phyloP scores from a whole-genome alignment of 2,797 vertebrate species.

The Zonotrichia albicollis region DNA sequence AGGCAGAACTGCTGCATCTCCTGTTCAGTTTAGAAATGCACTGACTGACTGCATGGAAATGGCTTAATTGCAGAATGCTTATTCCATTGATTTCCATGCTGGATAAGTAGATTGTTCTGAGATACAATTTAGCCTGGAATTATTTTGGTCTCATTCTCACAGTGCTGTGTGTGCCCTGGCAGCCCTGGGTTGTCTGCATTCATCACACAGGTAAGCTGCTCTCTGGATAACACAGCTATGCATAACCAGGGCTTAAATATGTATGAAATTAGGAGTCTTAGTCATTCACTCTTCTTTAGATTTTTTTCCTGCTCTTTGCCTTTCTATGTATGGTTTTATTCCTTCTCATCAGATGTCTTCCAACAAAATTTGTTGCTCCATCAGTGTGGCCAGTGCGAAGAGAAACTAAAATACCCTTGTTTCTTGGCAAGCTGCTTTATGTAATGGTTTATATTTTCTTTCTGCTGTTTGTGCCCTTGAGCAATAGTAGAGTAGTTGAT shows the following conservation, averaged over 20 bases:
- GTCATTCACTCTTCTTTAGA: neutral
- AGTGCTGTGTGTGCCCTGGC: neutral
- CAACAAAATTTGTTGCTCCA: neutral
- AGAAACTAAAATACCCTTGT: neutral
- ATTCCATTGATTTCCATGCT: neutral
- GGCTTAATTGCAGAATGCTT: neutral
- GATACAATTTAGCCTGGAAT: neutral
- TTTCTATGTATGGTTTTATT: neutral
- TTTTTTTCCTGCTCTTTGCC: neutral
- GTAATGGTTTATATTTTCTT: neutral
- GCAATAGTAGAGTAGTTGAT: neutral
- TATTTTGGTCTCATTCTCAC: neutral
- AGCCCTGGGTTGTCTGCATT: neutral
- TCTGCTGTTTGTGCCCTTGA: neutral
- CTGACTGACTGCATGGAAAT: neutral
- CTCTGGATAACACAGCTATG: neutral
- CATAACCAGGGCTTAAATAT: neutral
- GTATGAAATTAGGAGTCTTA: neutral
- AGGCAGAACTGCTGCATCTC: neutral
- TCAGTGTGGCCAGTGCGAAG: neutral
- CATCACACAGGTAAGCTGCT: neutral
- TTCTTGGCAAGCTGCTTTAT: neutral
- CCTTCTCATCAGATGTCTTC: neutral
- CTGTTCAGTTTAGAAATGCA: neutral
- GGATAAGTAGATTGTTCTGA: neutral